These are phyloP conservation scores for Chlorodrepanis virens DNA, from an alignment of 2,113 vertebrate species.

Conservation along the genomic window DNA sequence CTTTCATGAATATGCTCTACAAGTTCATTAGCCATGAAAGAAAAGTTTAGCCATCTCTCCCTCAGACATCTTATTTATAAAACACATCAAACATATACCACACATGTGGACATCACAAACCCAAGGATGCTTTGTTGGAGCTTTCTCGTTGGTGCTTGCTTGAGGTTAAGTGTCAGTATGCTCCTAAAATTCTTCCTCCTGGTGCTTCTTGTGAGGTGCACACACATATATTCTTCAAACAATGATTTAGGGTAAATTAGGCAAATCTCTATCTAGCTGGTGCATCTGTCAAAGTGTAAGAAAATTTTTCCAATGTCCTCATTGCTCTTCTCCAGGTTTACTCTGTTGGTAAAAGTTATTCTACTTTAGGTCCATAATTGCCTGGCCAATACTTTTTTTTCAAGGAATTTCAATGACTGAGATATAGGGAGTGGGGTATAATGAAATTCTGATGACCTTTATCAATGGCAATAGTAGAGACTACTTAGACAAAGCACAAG, in stretches of 20 bases:
- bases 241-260: neutral
- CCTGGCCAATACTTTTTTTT: neutral
- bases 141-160: neutral
- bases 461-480: neutral
- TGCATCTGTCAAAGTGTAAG: neutral
- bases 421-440: neutral
- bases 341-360: neutral
- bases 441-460: neutral
- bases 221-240: neutral
- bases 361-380: neutral
- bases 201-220: neutral
- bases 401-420: neutral
- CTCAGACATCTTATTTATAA: neutral
- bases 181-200: neutral
- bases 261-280: neutral
- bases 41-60: neutral
- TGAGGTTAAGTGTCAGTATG: neutral
- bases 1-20: neutral
- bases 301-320: neutral
- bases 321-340: neutral
- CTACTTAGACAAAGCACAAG: neutral
- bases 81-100: neutral
- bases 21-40: neutral
- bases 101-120: neutral
- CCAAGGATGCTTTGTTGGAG: neutral